Evolutionary conservation across 2,797 vertebrate genomes (phyloP).

Genomic region (Melanotaenia pygmaea): DNA sequence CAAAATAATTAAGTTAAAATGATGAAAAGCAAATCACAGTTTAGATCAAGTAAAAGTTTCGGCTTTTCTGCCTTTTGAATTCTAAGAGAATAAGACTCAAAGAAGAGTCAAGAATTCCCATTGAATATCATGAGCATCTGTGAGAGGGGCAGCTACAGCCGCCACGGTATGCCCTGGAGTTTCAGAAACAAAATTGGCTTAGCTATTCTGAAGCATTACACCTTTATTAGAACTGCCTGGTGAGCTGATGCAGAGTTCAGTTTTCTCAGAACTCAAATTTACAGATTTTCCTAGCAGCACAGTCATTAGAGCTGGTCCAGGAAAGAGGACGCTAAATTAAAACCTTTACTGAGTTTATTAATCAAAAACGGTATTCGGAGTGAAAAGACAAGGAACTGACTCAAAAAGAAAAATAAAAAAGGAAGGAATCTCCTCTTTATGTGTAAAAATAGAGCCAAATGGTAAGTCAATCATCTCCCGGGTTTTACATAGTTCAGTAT

Average conservation of each 20-base stretch:
- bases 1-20: no score
- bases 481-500: constrained; percentile 7
- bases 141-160: neutral
- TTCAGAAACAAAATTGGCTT: no score
- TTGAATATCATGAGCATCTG: neutral
- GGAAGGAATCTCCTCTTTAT: neutral
- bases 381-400: neutral
- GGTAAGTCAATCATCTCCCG: neutral
- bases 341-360: constrained; percentile 3
- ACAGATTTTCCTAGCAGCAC: neutral
- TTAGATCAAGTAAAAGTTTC: no score
- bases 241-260: neutral
- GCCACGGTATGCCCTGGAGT: neutral
- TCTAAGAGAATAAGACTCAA: neutral
- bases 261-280: neutral
- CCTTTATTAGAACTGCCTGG: neutral
- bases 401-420: neutral
- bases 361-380: neutral
- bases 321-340: constrained; percentile 18
- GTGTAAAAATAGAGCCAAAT: constrained; percentile 13
- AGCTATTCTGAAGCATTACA: no score
- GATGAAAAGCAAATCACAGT: no score
- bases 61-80: neutral
- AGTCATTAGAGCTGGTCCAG: neutral
- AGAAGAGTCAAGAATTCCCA: neutral